phyloP scores from a whole-genome alignment of 2,113 vertebrate genomes.

The Athene cunicularia region DNA sequence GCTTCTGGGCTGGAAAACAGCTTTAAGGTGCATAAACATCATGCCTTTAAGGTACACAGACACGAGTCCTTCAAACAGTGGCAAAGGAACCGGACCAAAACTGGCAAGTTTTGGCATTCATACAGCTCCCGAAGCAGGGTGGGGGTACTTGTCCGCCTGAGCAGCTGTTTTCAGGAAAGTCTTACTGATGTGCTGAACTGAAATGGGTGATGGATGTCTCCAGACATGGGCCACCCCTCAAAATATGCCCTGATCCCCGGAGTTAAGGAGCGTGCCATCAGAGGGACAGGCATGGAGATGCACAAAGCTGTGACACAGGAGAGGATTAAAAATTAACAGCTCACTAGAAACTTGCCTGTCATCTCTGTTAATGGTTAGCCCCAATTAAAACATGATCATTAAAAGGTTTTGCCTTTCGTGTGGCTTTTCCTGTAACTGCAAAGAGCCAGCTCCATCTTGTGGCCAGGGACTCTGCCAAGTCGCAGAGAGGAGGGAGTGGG shows the following conservation, averaged over 20 bases:
- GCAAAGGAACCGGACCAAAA: neutral
- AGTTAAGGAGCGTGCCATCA: neutral
- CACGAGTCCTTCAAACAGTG: neutral
- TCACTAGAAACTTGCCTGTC: neutral
- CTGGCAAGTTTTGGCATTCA: neutral
- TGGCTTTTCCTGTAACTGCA: neutral
- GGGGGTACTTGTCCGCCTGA: neutral
- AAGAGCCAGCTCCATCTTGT: constrained; percentile 52
- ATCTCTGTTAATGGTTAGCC: neutral
- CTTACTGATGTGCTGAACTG: neutral
- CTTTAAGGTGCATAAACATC: neutral
- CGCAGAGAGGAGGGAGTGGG: fast-evolving
- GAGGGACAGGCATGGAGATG: fast-evolving
- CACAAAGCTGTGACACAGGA: neutral
- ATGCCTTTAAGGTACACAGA: neutral
- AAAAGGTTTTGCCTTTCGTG: neutral
- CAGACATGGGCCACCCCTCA: neutral
- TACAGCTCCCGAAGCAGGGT: neutral
- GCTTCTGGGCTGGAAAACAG: neutral
- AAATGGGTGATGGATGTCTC: neutral
- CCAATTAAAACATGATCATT: neutral
- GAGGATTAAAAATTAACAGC: neutral
- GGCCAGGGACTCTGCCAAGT: neutral
- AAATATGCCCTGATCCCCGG: fast-evolving
- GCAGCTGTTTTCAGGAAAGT: neutral